Evolutionary conservation across 2,797 vertebrate species (phyloP), one percentile per base, ranked within the genome.

Genomic region (Diceros bicornis): DNA sequence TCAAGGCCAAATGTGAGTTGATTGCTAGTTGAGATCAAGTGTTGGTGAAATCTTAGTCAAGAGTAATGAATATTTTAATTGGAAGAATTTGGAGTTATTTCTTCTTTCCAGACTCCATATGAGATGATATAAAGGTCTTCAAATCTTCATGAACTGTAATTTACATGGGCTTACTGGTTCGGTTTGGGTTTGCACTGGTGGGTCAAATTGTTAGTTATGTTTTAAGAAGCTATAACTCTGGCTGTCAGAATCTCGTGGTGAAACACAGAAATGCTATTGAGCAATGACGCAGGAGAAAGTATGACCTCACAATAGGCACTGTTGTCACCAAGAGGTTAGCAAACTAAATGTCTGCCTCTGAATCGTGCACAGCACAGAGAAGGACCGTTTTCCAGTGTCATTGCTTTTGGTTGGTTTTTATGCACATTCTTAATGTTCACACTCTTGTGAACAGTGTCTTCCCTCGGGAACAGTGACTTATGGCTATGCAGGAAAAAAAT

Each of bases 1-100:
- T 96, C 96, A 62, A 7, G 0, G 96, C 98, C 96, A 96, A 93
- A 97, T 98, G 59, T 95, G 95, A 93, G 68, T 96, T 96, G 94
- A 69, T 98, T 97, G 82, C 77, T 97, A 89, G 91, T 97, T 91
- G 94, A 92, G 87, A 96, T 85, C 34, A 95, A 93, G 83, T 94
- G 59, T 92, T 89, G 41, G 13, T 97, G 96, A 98, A 96, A 96
- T 95, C 75, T 78, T 96, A 61, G 92, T 97, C 66, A 82, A 94
- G 91, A 96, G 96, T 97, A 88, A 87, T 44, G 50, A 88, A 11
- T 85, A 27, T 97, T 95, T 98, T 96, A 50, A 29, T 83, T 85
- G 59, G 89, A 97, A 96, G 64, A 92, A 78, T 71, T 29, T 74
- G 44, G 97, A 94, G 94, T 87, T 77, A 94, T 96, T 98, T 41